Evolutionary conservation across 2,888 invertebrate species (phyloP).

Genomic region (Lycophotia porphyrea): DNA sequence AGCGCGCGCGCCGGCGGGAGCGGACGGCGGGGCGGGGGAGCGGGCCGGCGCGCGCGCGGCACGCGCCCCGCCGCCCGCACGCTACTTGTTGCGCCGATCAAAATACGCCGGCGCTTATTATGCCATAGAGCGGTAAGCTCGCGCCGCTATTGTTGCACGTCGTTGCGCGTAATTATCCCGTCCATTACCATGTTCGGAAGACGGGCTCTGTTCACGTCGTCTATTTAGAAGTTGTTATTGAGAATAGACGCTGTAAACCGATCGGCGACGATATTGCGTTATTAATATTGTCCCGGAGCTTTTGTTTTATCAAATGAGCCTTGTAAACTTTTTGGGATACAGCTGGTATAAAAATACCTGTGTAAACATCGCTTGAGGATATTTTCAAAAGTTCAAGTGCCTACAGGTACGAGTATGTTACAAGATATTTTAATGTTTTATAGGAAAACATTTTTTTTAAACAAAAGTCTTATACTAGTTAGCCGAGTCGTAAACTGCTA

Average conservation of each 20-base stretch:
- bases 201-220: slow-evolving; percentile 83
- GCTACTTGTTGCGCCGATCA: slow-evolving; percentile 88
- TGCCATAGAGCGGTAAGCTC: slow-evolving; percentile 87
- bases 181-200: slow-evolving; percentile 89
- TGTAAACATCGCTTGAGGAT: slow-evolving; percentile 27
- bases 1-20: slow-evolving; percentile 81
- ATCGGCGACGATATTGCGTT: slow-evolving; percentile 83
- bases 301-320: slow-evolving; percentile 78
- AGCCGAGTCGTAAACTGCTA: slow-evolving; percentile 32
- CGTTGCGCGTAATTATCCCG: slow-evolving; percentile 89
- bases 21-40: slow-evolving; percentile 77
- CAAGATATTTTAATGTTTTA: neutral
- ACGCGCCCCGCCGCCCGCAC: slow-evolving; percentile 76
- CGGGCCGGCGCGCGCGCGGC: slow-evolving; percentile 86
- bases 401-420: neutral
- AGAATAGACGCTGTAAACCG: slow-evolving; percentile 84
- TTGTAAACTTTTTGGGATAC: slow-evolving; percentile 71
- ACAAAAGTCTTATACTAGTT: slow-evolving; percentile 5
- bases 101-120: slow-evolving; percentile 89
- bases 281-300: slow-evolving; percentile 77
- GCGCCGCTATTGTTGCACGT: slow-evolving; percentile 89
- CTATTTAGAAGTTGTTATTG: slow-evolving; percentile 88
- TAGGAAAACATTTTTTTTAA: neutral
- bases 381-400: slow-evolving; percentile 32
- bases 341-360: slow-evolving; percentile 53